Percentiles rank a stretch among this genome's conserved stretches.
Conservation (phyloP, 2,113 vertebrate species). For the Lates calcarifer region DNA sequence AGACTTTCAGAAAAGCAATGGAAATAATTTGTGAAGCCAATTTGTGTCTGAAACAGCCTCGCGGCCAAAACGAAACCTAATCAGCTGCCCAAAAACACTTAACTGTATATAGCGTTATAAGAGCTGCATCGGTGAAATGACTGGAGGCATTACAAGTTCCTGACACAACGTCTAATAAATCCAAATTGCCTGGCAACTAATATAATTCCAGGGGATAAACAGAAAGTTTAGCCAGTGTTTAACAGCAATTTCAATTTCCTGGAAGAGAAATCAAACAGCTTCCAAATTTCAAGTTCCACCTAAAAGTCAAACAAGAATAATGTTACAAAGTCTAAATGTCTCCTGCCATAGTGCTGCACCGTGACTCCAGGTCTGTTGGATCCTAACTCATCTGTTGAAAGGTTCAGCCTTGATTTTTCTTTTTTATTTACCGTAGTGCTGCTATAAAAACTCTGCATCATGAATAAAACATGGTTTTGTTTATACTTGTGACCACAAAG, state of each 20-base stretch:
- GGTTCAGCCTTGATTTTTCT: neutral
- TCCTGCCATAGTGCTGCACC: neutral
- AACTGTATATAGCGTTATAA: neutral
- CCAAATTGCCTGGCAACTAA: slow-evolving; percentile 31
- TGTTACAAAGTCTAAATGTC: neutral
- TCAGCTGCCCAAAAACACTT: slow-evolving; percentile 30
- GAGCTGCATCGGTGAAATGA: slow-evolving; percentile 21
- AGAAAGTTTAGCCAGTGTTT: slow-evolving; percentile 9
- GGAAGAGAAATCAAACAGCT: neutral
- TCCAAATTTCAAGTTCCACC: neutral
- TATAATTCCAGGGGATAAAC: slow-evolving; percentile 11
- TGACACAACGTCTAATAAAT: slow-evolving; percentile 23
- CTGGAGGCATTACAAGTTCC: slow-evolving; percentile 34
- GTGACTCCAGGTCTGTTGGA: neutral
- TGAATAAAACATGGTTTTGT: neutral
- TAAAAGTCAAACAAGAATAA: slow-evolving; percentile 2
- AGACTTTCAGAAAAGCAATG: slow-evolving; percentile 12
- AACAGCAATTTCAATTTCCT: slow-evolving; percentile 1
- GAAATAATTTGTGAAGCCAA: slow-evolving; percentile 33
- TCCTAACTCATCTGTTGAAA: neutral
- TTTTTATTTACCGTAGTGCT: neutral
- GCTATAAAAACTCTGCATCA: neutral
- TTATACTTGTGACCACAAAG: neutral
- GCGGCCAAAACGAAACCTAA: slow-evolving; percentile 50
- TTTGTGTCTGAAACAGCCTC: slow-evolving; percentile 34